phyloP scores from a whole-genome alignment of 2,113 vertebrate species.

The Cyanoramphus novaezelandiae region DNA sequence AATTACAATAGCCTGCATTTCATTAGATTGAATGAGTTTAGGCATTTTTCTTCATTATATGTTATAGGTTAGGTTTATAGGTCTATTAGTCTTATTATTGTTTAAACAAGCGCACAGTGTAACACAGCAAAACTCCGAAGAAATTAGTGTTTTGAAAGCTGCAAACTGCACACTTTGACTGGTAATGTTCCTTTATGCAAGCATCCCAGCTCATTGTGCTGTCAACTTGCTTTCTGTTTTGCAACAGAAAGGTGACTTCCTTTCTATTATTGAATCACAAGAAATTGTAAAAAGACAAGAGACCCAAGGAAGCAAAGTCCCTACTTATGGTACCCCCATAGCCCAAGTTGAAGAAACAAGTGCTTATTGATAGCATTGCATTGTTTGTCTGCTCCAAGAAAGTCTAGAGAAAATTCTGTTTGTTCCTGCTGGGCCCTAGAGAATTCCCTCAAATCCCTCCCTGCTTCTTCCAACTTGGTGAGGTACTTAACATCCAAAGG shows the following conservation, averaged over 20 bases:
- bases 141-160: background rate
- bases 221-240: background rate
- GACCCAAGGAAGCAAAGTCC: background rate
- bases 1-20: background rate
- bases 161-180: background rate
- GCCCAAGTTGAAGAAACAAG: background rate
- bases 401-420: background rate
- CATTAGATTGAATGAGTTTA: background rate
- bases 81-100: background rate
- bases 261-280: background rate
- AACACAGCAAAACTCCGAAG: background rate
- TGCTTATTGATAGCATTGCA: background rate
- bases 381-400: background rate
- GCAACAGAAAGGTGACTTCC: background rate
- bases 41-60: fast-evolving
- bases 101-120: background rate
- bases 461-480: background rate
- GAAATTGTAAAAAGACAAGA: background rate
- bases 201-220: background rate
- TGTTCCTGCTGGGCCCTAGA: background rate
- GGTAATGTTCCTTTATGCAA: fast-evolving
- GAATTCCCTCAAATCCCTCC: background rate
- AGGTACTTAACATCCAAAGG: background rate
- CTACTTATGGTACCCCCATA: background rate
- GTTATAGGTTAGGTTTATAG: fast-evolving